phyloP scores from a whole-genome alignment of 2,113 vertebrate species.

The Lagenorhynchus albirostris region DNA sequence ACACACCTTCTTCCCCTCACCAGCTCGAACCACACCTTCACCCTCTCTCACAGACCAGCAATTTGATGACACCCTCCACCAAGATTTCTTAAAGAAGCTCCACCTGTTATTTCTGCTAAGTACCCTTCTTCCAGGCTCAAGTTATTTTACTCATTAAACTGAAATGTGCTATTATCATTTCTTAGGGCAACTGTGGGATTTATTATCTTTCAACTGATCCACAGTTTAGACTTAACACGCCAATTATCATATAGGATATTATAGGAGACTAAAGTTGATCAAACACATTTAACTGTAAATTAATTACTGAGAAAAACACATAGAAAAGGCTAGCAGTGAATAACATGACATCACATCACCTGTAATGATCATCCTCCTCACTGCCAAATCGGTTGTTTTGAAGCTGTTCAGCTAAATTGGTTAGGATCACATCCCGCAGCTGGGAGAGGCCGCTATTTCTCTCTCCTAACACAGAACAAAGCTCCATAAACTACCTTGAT shows the following conservation, averaged over 20 bases:
- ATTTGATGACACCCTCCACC: neutral
- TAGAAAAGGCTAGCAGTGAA: neutral
- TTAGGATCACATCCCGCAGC: slow-evolving; percentile 95
- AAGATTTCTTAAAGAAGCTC: neutral
- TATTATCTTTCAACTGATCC: neutral
- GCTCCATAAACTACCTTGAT: neutral
- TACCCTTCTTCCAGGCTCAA: neutral
- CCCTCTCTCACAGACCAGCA: neutral
- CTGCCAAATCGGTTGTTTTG: slow-evolving; percentile 98
- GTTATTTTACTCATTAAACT: neutral
- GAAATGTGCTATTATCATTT: neutral
- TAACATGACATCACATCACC: slow-evolving; percentile 80
- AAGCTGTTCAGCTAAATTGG: slow-evolving; percentile 93
- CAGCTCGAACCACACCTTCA: neutral
- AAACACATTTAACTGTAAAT: neutral
- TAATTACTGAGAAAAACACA: neutral
- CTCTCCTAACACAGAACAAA: slow-evolving; percentile 86
- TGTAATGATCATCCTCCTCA: slow-evolving; percentile 98
- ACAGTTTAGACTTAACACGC: neutral
- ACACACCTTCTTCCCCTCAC: neutral
- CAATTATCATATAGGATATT: neutral
- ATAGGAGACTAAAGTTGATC: neutral
- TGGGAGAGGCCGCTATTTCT: slow-evolving; percentile 94
- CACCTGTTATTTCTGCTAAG: neutral
- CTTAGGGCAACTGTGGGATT: neutral